Evolutionary conservation across 37 sponge, comb jelly and placozoan species (phyloP).

Genomic region (Crambe crambe): DNA sequence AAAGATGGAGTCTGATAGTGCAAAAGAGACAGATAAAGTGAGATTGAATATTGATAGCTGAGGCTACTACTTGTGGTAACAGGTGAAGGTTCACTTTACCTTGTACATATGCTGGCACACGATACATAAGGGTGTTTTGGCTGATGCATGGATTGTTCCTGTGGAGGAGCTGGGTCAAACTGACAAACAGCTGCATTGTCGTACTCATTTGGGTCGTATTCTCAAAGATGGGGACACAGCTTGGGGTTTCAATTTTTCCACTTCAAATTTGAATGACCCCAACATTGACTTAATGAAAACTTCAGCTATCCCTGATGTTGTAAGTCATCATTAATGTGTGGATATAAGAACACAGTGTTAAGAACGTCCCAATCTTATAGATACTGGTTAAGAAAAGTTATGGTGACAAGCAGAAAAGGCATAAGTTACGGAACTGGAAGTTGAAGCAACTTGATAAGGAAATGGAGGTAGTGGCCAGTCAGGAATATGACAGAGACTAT

Average conservation of each 20-base stretch:
- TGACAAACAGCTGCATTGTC: conserved; percentile 77
- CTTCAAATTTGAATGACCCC: conserved; percentile 69
- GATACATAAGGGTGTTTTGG: conserved; percentile 71
- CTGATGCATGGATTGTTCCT: conserved; percentile 88
- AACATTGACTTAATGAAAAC: conserved; percentile 66
- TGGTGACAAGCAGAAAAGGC: conserved; percentile 84
- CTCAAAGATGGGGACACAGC: conserved; percentile 85
- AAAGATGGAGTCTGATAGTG: background rate
- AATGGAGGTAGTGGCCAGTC: conserved; percentile 26
- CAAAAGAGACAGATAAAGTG: too few species aligned
- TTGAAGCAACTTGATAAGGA: conserved; percentile 76
- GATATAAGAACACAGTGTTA: background rate
- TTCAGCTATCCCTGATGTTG: conserved; percentile 79
- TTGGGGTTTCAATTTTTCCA: conserved; percentile 77
- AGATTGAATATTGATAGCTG: too few species aligned
- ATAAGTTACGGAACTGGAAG: conserved; percentile 86
- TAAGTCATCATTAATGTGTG: conserved; percentile 10
- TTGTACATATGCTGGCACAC: too few species aligned
- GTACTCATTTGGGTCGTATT: conserved; percentile 95
- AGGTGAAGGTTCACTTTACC: too few species aligned
- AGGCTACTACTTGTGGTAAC: background rate
- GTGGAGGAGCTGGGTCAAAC: conserved; percentile 58
- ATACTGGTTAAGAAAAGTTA: conserved; percentile 94
- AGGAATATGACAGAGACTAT: conserved; percentile 62
- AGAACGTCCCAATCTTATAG: conserved; percentile 15